Evolutionary conservation across 2,888 invertebrate species (phyloP).

Genomic region (Pardosa pseudoannulata): DNA sequence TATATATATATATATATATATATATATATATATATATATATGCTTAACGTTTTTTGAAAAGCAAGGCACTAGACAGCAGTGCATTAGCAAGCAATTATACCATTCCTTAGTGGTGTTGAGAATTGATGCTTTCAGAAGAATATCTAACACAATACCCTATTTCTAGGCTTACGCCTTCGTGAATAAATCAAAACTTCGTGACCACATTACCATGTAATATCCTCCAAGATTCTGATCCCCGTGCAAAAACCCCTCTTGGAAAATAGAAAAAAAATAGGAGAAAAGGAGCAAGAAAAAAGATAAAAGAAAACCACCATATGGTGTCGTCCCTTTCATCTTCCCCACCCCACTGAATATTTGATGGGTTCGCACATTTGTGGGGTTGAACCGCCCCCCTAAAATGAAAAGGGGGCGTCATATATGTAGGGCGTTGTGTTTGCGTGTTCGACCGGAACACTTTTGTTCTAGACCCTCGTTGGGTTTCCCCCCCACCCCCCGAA

Average conservation of each 20-base stretch:
- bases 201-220: conserved; percentile 67
- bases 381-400: conserved; percentile 3
- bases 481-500: too few relatives aligned
- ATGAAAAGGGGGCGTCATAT: background rate
- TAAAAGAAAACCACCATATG: conserved; percentile 11
- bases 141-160: background rate
- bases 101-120: too few relatives aligned
- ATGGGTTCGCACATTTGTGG: conserved; percentile 49
- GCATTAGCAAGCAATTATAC: too few relatives aligned
- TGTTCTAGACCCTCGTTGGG: background rate
- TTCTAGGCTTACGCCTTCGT: conserved; percentile 3
- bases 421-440: conserved; percentile 10
- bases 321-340: conserved; percentile 47
- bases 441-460: conserved; percentile 9
- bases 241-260: conserved; percentile 24
- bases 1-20: too few relatives aligned
- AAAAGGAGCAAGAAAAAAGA: background rate
- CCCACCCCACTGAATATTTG: conserved; percentile 58
- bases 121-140: too few relatives aligned
- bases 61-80: too few relatives aligned
- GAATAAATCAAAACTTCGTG: conserved; percentile 64
- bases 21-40: too few relatives aligned
- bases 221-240: conserved; percentile 39
- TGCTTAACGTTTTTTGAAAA: too few relatives aligned
- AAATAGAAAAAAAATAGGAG: too few relatives aligned